Base-by-base conservation (phyloP, 2,113 vertebrate species). In the Hipposideros armiger region DNA sequence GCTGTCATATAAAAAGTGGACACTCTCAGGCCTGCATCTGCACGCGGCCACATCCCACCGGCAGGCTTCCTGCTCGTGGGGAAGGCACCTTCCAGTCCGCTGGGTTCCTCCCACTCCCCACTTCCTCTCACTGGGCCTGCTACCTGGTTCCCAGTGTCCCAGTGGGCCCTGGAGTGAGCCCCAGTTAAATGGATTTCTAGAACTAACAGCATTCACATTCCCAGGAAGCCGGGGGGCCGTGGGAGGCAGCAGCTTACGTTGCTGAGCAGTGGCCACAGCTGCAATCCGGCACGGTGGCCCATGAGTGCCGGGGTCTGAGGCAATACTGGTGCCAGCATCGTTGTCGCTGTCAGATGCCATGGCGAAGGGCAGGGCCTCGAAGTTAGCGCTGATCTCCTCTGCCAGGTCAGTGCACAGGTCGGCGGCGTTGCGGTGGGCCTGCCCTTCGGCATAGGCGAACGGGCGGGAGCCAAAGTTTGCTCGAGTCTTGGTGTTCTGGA, bases 311-410 rank as follows among this genome's bases (percentile, higher is more conserved):
- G 99, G 99, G 96, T 99, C 99, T 0, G 99, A 99, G 0, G 99
- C 99, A 36, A 99, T 99, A 97, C 99, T 99, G 96, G 99, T 99
- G 73, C 99, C 99, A 8, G 99, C 99, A 36, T 99, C 99, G 0
- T 99, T 99, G 96, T 99, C 99, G 0, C 99, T 99, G 97, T 99
- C 99, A 2, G 99, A 99, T 45, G 99, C 99, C 99, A 99, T 99
- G 88, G 99, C 99, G 81, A 99, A 99, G 50, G 99, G 99, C 77
- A 99, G 96, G 0, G 99, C 99, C 98, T 99, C 99, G 26, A 99
- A 99, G 98, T 99, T 99, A 86, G 99, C 99, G 0, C 99, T 99
- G 94, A 99, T 99, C 98, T 99, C 99, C 88, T 99, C 99, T 0
- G 99, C 99, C 2, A 99, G 98, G 97, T 99, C 99, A 0, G 99